phyloP scores from a whole-genome alignment of 2,113 vertebrate genomes.

The Epinephelus cyanopodus region DNA sequence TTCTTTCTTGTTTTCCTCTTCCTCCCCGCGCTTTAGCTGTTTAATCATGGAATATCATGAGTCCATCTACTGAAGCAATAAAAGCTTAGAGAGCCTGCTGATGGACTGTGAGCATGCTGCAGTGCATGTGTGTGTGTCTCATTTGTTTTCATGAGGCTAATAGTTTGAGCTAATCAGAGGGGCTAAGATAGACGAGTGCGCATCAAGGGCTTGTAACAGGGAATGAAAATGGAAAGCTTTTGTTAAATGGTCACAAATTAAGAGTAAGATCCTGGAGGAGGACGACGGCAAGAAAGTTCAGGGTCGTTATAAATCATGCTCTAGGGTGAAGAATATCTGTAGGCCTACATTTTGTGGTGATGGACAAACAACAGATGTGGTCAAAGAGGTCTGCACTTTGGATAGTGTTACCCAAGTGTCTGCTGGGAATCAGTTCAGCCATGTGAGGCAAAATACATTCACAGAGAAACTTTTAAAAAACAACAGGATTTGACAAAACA shows the following conservation, averaged over 20 bases:
- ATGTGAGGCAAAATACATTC: neutral
- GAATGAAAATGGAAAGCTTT: slow-evolving; percentile 36
- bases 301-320: neutral
- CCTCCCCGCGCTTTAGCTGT: slow-evolving; percentile 35
- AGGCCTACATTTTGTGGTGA: too few relatives aligned
- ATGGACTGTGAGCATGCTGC: slow-evolving; percentile 12
- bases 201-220: slow-evolving; percentile 24
- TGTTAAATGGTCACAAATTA: slow-evolving; percentile 16
- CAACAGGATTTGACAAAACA: too few relatives aligned
- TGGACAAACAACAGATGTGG: too few relatives aligned
- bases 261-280: neutral
- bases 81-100: slow-evolving; percentile 26
- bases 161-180: slow-evolving; percentile 53
- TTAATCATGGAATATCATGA: slow-evolving; percentile 63
- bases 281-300: neutral
- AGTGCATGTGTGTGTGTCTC: slow-evolving; percentile 13
- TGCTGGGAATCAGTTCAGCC: neutral
- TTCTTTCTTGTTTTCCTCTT: slow-evolving; percentile 10
- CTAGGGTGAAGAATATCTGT: neutral
- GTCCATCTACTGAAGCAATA: slow-evolving; percentile 45
- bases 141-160: slow-evolving; percentile 60
- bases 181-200: slow-evolving; percentile 37
- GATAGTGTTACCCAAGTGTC: neutral
- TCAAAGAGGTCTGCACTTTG: neutral
- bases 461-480: too few relatives aligned